These are phyloP conservation scores for Sinotaia quadrata DNA, from an alignment of 2,888 invertebrate genomes.

Conservation along the genomic window DNA sequence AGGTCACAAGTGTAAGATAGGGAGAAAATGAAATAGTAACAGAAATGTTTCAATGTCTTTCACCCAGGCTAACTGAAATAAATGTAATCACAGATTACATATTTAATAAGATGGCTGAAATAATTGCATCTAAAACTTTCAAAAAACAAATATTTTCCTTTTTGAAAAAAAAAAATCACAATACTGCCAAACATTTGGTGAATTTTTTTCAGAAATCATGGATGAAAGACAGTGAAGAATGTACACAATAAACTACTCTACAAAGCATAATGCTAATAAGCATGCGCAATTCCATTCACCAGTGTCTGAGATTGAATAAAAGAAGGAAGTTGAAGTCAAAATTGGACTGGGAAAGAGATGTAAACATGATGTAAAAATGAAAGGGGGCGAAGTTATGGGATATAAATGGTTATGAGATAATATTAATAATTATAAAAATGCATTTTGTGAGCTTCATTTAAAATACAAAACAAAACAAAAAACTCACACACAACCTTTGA, in stretches of 20 bases:
- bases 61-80: too few relatives aligned
- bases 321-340: too few relatives aligned
- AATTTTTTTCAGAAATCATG: background rate
- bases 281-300: constrained; percentile 20
- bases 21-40: too few relatives aligned
- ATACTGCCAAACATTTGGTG: background rate
- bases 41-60: too few relatives aligned
- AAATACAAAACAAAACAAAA: background rate
- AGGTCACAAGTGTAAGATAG: too few relatives aligned
- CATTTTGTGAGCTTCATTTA: background rate
- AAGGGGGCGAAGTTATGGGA: background rate
- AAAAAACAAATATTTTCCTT: too few relatives aligned
- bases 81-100: too few relatives aligned
- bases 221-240: background rate
- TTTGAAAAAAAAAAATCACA: too few relatives aligned
- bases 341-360: background rate
- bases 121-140: too few relatives aligned
- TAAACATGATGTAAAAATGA: background rate
- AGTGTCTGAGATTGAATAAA: too few relatives aligned
- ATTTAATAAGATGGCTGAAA: too few relatives aligned
- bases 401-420: background rate
- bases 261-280: constrained; percentile 6
- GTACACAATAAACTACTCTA: constrained; percentile 12
- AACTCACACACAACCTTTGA: too few relatives aligned
- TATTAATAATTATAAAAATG: background rate